Base-by-base conservation (phyloP, 2,113 vertebrate genomes). In the Glaucidium brasilianum region DNA sequence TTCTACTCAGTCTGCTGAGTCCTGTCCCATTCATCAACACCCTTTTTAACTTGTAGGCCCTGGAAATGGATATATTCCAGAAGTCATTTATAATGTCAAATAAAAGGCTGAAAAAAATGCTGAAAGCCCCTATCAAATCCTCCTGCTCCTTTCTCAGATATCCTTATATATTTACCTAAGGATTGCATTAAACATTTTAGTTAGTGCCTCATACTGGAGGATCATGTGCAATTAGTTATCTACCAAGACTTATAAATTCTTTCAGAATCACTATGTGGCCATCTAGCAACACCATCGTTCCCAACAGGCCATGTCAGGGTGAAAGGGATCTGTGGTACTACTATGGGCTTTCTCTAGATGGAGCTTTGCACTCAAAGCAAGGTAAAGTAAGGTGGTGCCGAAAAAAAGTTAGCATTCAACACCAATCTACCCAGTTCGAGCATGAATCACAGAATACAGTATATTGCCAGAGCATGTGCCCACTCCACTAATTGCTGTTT, bases 181-280 rank as follows among this genome's bases (percentile, higher is more conserved):
- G n/a, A 80, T 11, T 64, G 12, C 34, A 86, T 30, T 15, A 49
- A 82, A 58, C 9, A 10, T 59, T 66, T 85, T 15, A 58, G 37
- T 55, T 64, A 67, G 18, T 58, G 43, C 7, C 22, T 82, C n/a
- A 30, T 26, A 55, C n/a, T 43, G 64, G 34, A 74, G 60, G 27
- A 43, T 47, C 4, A 1, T 0, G 0, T 67, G 25, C 30, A 79
- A 37, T 47, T n/a, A 43, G 13, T 37, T 41, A 45, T 21, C 41
- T 39, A 63, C 21, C 23, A 53, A 75, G 71, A 86, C 7, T 59
- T 55, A 27, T 22, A 52, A 69, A 23, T 12, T 32, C 30, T 85
- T 72, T 37, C 58, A 72, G 37, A 91, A 59, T 50, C 25, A 6
- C 5, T 27, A 35, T 45, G 27, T 35, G 9, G 19, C 20, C 32